Conservation (phyloP, 2,113 vertebrate genomes). For the Hemichromis elongatus region DNA sequence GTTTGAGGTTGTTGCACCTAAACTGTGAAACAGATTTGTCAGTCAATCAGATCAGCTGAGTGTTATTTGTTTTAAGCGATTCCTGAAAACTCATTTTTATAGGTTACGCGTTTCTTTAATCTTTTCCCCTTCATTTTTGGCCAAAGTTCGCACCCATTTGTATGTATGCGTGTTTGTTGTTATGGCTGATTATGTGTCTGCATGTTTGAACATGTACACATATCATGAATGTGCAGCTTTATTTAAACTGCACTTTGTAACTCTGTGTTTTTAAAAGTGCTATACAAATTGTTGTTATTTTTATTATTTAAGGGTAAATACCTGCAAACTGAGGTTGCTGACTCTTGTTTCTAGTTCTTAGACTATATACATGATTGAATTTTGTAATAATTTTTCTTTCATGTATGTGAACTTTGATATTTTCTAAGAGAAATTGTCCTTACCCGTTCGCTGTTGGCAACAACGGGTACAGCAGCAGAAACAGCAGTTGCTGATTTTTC, state of each 20-base stretch:
- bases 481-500: slow-evolving; percentile 25
- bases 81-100: not conserved
- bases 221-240: not conserved
- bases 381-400: not conserved
- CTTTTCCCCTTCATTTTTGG: not conserved
- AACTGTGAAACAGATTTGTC: not conserved
- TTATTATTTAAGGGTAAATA: not conserved
- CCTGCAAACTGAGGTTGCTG: not conserved
- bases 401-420: not conserved
- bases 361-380: not conserved
- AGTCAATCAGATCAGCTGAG: not conserved
- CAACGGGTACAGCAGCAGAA: not conserved
- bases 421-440: not conserved
- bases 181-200: not conserved
- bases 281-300: not conserved
- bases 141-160: not conserved
- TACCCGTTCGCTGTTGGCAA: slow-evolving; percentile 37
- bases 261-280: not conserved
- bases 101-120: not conserved
- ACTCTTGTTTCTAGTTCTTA: not conserved
- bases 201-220: not conserved
- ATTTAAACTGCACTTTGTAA: not conserved
- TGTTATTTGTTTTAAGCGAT: not conserved
- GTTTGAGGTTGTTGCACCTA: not conserved
- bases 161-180: not conserved